Conservation (phyloP, 1,140 invertebrate species). For the Ooceraea biroi region DNA sequence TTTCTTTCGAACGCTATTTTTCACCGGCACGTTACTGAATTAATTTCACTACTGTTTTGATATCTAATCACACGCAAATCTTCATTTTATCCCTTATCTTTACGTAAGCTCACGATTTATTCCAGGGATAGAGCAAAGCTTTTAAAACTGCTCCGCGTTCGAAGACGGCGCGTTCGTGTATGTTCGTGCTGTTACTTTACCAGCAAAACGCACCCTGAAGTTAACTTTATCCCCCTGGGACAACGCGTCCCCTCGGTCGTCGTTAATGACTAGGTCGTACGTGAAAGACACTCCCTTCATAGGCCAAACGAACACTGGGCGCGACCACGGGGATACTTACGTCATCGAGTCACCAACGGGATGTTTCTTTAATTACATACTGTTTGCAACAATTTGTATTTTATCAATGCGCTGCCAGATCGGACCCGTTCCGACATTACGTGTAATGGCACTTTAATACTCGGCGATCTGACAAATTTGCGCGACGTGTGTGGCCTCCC, state of each 20-base stretch:
- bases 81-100: neutral
- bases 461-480: slow-evolving; percentile 8
- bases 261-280: slow-evolving; percentile 54
- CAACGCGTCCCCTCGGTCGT: slow-evolving; percentile 11
- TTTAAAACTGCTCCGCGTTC: neutral
- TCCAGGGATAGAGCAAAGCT: neutral
- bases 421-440: slow-evolving; percentile 16
- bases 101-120: slow-evolving; percentile 6
- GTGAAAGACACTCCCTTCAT: slow-evolving; percentile 62
- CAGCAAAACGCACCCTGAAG: slow-evolving; percentile 28
- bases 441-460: slow-evolving; percentile 10
- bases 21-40: neutral
- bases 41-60: slow-evolving; percentile 5
- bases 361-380: slow-evolving; percentile 50
- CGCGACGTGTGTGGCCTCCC: neutral
- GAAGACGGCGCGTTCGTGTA: neutral
- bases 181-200: slow-evolving; percentile 40
- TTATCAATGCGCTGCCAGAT: neutral
- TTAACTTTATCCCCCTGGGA: slow-evolving; percentile 49
- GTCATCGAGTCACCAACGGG: slow-evolving; percentile 7
- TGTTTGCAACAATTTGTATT: neutral
- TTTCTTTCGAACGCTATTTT: too few species aligned
- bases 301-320: slow-evolving; percentile 41
- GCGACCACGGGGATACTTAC: slow-evolving; percentile 54
- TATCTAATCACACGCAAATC: slow-evolving; percentile 6